These are phyloP conservation scores for Physella acuta DNA, from an alignment of 1,140 invertebrate species.

Conservation along the genomic window DNA sequence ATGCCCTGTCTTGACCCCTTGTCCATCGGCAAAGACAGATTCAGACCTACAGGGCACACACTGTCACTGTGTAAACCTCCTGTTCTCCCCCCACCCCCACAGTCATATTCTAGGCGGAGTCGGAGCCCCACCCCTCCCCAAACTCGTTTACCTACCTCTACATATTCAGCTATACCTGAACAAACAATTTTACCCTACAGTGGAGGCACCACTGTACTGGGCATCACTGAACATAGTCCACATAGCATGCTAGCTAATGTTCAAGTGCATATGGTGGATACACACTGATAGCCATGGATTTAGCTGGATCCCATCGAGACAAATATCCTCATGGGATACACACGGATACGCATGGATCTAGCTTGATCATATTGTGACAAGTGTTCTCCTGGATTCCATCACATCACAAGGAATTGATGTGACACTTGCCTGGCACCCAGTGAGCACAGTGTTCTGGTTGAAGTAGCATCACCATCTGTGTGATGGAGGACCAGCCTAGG, in stretches of 20 bases:
- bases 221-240: slow-evolving; percentile 28
- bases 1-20: slow-evolving; percentile 66
- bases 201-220: background rate
- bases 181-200: slow-evolving; percentile 56
- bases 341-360: too few species aligned
- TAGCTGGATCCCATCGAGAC: too few species aligned
- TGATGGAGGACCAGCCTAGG: too few species aligned
- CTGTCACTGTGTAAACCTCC: slow-evolving; percentile 41
- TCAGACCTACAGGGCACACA: slow-evolving; percentile 45
- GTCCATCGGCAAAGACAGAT: slow-evolving; percentile 61
- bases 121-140: slow-evolving; percentile 53
- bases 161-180: slow-evolving; percentile 51
- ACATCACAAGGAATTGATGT: too few species aligned
- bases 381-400: too few species aligned
- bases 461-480: too few species aligned
- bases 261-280: slow-evolving; percentile 74
- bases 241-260: slow-evolving; percentile 81
- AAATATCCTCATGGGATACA: too few species aligned
- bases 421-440: too few species aligned
- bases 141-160: slow-evolving; percentile 36
- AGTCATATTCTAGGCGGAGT: slow-evolving; percentile 43
- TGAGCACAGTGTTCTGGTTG: too few species aligned
- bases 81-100: slow-evolving; percentile 47
- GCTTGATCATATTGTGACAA: too few species aligned
- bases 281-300: too few species aligned